Evolutionary conservation across 1,140 invertebrate species (phyloP), one percentile per base, ranked within the genome.

Genomic region (Ylistrum balloti): DNA sequence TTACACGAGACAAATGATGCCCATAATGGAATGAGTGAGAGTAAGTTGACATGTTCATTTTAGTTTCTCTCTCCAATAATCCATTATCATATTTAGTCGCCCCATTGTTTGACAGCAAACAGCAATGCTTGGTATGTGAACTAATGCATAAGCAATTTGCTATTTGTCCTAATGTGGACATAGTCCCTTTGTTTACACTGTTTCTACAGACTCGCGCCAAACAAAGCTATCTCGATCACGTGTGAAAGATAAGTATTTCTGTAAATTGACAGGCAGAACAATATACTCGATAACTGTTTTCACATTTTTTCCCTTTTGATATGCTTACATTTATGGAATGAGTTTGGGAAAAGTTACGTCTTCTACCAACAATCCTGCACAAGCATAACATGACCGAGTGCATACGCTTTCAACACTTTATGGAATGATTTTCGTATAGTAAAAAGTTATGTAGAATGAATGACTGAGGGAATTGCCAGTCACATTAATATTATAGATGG

Each of bases 151-250:
- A 28, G 28, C 22, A n/a, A 74, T 74, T n/a, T 45, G 41, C 17
- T 17, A 0, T 9, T 28, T 0, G 56, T n/a, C 7, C 45, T 74
- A 28, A 74, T 28, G n/a, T 74, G 56, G 56, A 74, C 56, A 28
- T 28, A 74, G n/a, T 1, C 56, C 56, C 5, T 11, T 0, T 74
- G n/a, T 74, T 74, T 74, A 74, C 56, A 17, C 56, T 74, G 56
- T 74, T 74, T 17, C 56, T 74, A 74, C 22, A 74, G 56, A 28
- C 56, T 28, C n/a, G 13, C 56, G 56, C 5, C 56, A 74, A 74
- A n/a, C n/a, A 74, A n/a, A 28, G 56, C 56, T 74, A 74, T 74
- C 56, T 74, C n/a, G 56, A 11, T 74, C 56, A 74, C 22, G 56
- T 74, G 56, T 74, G 9, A 28, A 74, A 74, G 56, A n/a, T 74